These are phyloP conservation scores for Oostethus manadensis DNA, from an alignment of 2,113 vertebrate genomes.

Conservation along the genomic window DNA sequence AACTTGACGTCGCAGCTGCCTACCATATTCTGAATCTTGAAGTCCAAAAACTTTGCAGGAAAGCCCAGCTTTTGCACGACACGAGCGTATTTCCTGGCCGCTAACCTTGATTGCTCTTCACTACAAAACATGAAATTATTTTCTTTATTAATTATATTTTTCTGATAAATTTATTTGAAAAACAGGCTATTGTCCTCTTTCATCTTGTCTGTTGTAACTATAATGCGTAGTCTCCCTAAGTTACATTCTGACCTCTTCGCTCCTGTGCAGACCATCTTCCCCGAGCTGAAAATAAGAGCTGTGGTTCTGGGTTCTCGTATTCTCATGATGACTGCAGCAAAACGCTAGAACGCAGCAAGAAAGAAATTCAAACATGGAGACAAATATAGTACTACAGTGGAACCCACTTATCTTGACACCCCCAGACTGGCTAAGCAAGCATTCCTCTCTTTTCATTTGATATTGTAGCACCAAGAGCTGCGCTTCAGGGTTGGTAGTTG, in stretches of 20 bases:
- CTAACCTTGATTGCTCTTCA: conserved; percentile 93
- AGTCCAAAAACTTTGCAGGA: conserved; percentile 96
- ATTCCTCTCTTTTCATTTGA: too few species aligned
- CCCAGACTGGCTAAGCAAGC: too few species aligned
- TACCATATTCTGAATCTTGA: conserved; percentile 99
- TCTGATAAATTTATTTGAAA: neutral
- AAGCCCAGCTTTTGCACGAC: conserved; percentile 98
- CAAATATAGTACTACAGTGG: neutral
- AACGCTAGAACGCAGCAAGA: conserved; percentile 77
- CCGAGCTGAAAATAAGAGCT: conserved; percentile 97
- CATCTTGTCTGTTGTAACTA: too few species aligned
- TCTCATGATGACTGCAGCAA: conserved; percentile 99
- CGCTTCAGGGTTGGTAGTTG: too few species aligned
- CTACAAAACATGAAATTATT: conserved; percentile 50
- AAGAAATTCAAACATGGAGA: neutral
- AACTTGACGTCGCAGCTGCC: conserved; percentile 98
- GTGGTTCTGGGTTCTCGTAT: conserved; percentile 98
- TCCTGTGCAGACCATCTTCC: conserved; percentile 99
- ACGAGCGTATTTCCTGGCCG: conserved; percentile 94
- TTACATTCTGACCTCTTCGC: conserved; percentile 83
- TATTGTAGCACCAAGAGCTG: too few species aligned
- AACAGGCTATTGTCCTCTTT: neutral
- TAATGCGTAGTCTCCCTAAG: neutral
- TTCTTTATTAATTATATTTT: neutral
- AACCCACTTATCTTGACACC: too few species aligned